Base-by-base conservation (phyloP, 2,797 vertebrate genomes). In the Rhinoraja longicauda region DNA sequence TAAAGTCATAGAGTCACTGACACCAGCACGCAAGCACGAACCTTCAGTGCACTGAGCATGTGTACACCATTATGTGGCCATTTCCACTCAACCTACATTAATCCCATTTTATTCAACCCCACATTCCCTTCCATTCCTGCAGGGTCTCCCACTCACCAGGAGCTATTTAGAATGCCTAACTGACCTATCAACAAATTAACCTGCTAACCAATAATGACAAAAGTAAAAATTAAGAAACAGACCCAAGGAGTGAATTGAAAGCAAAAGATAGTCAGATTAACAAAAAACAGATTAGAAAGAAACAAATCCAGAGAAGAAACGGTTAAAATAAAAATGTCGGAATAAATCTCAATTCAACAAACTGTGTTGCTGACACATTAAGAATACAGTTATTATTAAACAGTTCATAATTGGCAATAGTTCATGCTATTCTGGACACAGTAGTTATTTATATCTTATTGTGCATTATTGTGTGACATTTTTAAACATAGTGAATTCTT, bases 331-430 rank as follows among this genome's bases (percentile, higher is more conserved):
- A 82, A 82, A 10, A 59, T 10, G 21, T 13, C 59, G 32, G 84
- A 88, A 64, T 88, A 32, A 19, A 15, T 64, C 59, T 36, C 84
- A 64, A 64, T 36, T 88, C 84, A 88, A 59, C 29, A 86, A 86
- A 86, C 13, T 17, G 81, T 26, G 19, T 32, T 32, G 84, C 59
- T 64, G 84, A 64, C 6, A 8, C 8, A 3, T 21, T 59, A 32
- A 64, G n/a, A 32, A 88, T 88, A 32, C 36, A 64, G 59, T 67
- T 88, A 64, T 88, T 88, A 64, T 88, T 32, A 88, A 88, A 88
- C 59, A 78, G 13, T 21, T 59, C 59, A 88, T n/a, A 88, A 17
- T 59, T 82, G 7, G 24, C n/a, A 82, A 82, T 57, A 64, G 59
- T 88, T 88, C 26, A n/a, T 19, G 62, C 29, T 88, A 88, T 36